phyloP scores from a whole-genome alignment of 1,140 invertebrate genomes.

The Parasteatoda tepidariorum region DNA sequence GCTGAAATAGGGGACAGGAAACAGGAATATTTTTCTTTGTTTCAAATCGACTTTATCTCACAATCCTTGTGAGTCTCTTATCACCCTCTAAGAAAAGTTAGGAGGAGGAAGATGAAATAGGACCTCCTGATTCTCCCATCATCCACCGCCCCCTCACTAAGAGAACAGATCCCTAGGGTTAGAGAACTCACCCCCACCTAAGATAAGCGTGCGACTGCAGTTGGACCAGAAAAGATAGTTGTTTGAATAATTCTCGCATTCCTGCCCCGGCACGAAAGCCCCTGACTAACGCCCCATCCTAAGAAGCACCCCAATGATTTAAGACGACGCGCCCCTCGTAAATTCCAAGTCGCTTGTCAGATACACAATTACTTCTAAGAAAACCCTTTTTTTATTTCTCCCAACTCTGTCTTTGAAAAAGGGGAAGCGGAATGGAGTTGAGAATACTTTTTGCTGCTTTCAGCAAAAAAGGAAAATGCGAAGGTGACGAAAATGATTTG shows the following conservation, averaged over 20 bases:
- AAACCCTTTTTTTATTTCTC: background rate
- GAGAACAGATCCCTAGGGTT: conserved; percentile 33
- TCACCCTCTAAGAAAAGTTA: background rate
- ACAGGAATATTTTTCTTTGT: too few species aligned
- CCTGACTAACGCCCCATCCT: background rate
- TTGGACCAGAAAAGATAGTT: conserved; percentile 18
- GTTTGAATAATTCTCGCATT: conserved; percentile 50
- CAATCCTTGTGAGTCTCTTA: conserved; percentile 7
- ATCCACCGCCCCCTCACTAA: background rate
- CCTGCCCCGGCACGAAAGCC: conserved; percentile 18
- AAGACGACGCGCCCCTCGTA: conserved; percentile 30
- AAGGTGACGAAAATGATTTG: conserved; percentile 28
- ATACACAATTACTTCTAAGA: conserved; percentile 59
- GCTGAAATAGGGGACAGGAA: too few species aligned
- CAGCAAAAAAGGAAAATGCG: conserved; percentile 28
- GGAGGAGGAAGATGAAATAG: conserved; percentile 9
- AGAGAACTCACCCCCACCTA: background rate
- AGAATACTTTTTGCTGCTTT: conserved; percentile 34
- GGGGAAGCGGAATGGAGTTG: background rate
- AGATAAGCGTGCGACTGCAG: conserved; percentile 6
- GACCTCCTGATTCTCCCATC: background rate
- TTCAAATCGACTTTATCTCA: too few species aligned
- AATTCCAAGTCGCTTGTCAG: conserved; percentile 51
- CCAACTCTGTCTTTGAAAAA: background rate
- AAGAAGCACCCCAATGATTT: conserved; percentile 35